Evolutionary conservation across 2,888 invertebrate genomes (phyloP).

Genomic region (Neocrepidodera transversa): DNA sequence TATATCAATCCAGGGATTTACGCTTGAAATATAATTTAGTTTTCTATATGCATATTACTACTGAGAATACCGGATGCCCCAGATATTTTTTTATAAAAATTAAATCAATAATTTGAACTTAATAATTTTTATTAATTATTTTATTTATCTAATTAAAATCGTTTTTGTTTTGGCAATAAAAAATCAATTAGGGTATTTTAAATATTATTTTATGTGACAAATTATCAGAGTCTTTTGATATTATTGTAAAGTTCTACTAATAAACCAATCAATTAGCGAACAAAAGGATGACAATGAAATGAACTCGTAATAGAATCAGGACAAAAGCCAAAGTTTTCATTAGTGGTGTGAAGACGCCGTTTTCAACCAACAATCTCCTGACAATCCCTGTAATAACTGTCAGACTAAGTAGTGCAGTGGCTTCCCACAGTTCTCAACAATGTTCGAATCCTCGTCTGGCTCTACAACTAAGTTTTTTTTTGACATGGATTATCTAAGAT

Average conservation of each 20-base stretch:
- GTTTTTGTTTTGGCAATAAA: too few relatives aligned
- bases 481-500: constrained; percentile 47
- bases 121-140: too few relatives aligned
- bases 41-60: too few relatives aligned
- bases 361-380: constrained; percentile 30
- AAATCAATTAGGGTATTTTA: too few relatives aligned
- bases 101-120: too few relatives aligned
- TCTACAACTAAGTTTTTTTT: constrained; percentile 45
- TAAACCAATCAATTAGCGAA: constrained; percentile 7
- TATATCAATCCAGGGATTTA: background rate
- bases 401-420: constrained; percentile 30
- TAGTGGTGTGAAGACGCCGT: constrained; percentile 27
- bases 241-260: background rate
- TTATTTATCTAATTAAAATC: too few relatives aligned
- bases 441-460: constrained; percentile 44
- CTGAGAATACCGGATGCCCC: too few relatives aligned
- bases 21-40: background rate
- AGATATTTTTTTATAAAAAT: too few relatives aligned
- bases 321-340: constrained; percentile 17
- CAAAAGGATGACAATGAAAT: constrained; percentile 1
- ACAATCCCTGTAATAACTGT: constrained; percentile 43
- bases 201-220: too few relatives aligned
- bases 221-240: background rate
- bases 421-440: constrained; percentile 44
- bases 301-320: constrained; percentile 13